A percentile compares a stretch with the other conserved stretches of the same genome.
Conservation (phyloP, 2,113 vertebrate genomes). For the Halcyon malimbica region DNA sequence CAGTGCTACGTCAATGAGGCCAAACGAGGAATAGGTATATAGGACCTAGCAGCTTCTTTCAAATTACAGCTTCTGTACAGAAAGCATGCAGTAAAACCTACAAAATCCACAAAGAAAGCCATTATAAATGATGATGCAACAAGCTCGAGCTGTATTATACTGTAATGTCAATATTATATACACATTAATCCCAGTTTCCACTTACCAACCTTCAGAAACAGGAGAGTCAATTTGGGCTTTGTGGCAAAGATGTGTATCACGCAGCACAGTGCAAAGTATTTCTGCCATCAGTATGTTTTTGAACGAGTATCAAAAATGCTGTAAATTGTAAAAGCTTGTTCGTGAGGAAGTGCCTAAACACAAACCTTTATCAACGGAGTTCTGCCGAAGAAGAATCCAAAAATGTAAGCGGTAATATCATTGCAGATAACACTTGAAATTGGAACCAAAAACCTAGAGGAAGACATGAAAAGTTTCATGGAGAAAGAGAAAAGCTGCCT, state of each 20-base stretch:
- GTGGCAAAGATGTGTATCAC: neutral
- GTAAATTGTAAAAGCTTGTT: neutral
- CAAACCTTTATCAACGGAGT: constrained; percentile 96
- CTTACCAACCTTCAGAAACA: neutral
- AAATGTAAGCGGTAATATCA: constrained; percentile 96
- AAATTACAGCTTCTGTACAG: neutral
- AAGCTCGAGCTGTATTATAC: neutral
- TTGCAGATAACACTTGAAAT: constrained; percentile 98
- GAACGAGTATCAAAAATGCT: neutral
- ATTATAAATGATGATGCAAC: neutral
- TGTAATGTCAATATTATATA: neutral
- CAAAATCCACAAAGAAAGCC: neutral
- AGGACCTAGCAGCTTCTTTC: neutral
- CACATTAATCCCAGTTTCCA: neutral
- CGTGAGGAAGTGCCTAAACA: neutral
- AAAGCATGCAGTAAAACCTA: neutral
- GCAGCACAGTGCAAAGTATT: neutral
- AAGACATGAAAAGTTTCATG: neutral
- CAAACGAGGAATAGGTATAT: neutral
- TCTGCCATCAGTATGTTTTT: neutral
- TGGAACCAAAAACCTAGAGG: constrained; percentile 93
- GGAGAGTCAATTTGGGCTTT: neutral
- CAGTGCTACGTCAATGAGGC: neutral
- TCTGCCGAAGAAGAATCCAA: constrained; percentile 98
- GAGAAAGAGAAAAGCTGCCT: neutral